Conservation (phyloP, 2,888 invertebrate genomes). For the Mechanitis messenoides region DNA sequence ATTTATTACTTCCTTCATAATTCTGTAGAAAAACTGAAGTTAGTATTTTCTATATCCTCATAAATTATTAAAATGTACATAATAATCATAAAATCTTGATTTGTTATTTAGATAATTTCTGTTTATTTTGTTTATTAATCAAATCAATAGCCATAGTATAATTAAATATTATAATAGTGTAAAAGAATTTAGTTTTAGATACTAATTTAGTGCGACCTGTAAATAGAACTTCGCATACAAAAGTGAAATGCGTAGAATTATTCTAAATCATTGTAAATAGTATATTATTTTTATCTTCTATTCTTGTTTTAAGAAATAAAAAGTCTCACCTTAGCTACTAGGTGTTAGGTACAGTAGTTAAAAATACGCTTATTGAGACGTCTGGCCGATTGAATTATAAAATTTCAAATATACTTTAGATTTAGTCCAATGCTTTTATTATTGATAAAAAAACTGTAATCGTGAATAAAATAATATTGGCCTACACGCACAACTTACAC, state of each 20-base stretch:
- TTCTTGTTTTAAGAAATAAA: slow-evolving; percentile 7
- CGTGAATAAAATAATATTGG: not conserved
- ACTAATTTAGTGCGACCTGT: slow-evolving; percentile 20
- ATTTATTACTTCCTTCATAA: not conserved
- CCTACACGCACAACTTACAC: not conserved
- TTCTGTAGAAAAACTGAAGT: no score
- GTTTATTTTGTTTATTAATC: no score
- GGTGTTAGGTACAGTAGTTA: not conserved
- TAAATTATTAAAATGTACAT: no score
- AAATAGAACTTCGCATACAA: slow-evolving; percentile 23
- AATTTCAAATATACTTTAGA: not conserved
- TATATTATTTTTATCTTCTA: slow-evolving; percentile 41
- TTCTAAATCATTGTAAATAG: slow-evolving; percentile 72
- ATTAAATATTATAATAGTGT: not conserved
- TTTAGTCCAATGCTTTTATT: not conserved
- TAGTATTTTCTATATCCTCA: no score
- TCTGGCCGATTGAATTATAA: not conserved
- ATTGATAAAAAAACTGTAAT: not conserved
- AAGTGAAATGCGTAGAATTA: slow-evolving; percentile 66
- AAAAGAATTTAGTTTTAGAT: not conserved
- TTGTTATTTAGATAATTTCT: no score
- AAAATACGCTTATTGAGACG: not conserved
- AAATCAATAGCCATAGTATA: not conserved
- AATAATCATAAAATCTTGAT: no score
- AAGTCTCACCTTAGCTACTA: not conserved